Conservation (phyloP, 1,140 invertebrate genomes). For the Armadillidium nasatum region DNA sequence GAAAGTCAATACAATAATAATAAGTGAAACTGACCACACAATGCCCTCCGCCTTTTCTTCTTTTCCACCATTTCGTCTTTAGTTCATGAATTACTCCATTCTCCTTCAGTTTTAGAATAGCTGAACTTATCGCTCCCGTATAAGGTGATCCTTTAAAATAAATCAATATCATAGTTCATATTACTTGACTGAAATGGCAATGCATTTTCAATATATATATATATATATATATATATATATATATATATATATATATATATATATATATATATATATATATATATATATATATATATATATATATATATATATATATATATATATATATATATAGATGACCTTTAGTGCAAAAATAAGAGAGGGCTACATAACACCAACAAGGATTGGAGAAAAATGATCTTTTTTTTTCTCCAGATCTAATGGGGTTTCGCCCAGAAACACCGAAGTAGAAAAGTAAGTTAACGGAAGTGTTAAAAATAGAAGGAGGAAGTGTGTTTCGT, state of each 20-base stretch:
- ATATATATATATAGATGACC: too few species aligned
- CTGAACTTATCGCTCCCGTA: not conserved
- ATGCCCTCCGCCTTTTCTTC: constrained; percentile 40
- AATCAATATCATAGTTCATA: not conserved
- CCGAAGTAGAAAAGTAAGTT: too few species aligned
- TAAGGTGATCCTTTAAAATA: not conserved
- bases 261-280: constrained; percentile 25
- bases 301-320: too few species aligned
- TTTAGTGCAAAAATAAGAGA: too few species aligned
- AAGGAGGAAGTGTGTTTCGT: too few species aligned
- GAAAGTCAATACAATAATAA: too few species aligned
- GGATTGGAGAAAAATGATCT: too few species aligned
- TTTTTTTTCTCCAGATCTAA: too few species aligned
- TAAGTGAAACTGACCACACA: not conserved
- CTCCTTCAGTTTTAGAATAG: not conserved
- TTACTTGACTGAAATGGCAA: not conserved
- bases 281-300: constrained; percentile 25
- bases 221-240: constrained; percentile 23
- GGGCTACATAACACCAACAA: too few species aligned
- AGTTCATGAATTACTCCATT: constrained; percentile 48
- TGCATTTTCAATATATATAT: constrained; percentile 8
- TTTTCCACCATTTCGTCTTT: constrained; percentile 57
- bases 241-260: constrained; percentile 21
- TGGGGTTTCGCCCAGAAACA: too few species aligned
- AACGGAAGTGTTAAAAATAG: too few species aligned